These are phyloP conservation scores for Centruroides vittatus DNA, from an alignment of 1,140 invertebrate genomes.

Conservation along the genomic window DNA sequence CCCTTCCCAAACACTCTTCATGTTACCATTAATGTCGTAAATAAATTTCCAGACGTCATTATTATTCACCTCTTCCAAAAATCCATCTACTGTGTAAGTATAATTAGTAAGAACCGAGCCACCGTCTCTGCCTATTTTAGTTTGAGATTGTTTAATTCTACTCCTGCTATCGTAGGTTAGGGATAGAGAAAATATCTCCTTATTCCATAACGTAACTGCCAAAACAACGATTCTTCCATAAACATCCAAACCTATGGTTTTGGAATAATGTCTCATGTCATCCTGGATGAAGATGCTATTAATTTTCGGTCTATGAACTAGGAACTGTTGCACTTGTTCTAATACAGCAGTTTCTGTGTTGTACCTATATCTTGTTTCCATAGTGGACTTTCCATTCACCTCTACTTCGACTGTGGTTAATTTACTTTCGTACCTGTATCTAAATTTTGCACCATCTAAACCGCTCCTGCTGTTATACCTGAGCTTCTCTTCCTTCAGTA, in stretches of 20 bases:
- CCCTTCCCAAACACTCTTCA: conserved; percentile 28
- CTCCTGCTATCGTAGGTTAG: conserved; percentile 58
- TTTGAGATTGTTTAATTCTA: conserved; percentile 36
- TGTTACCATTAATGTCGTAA: conserved; percentile 91
- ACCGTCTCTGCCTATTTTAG: conserved; percentile 17
- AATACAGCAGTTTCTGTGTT: conserved; percentile 61
- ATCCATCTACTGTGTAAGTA: conserved; percentile 27
- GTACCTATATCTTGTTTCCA: conserved; percentile 40
- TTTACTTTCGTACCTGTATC: conserved; percentile 66
- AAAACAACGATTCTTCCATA: conserved; percentile 62
- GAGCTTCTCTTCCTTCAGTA: conserved; percentile 64
- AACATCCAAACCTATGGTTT: conserved; percentile 38
- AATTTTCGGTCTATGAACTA: conserved; percentile 28
- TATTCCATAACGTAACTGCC: conserved; percentile 21
- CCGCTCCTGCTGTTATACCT: conserved; percentile 82
- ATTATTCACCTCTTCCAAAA: conserved; percentile 39
- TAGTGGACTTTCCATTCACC: conserved; percentile 15
- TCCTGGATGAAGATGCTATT: conserved; percentile 20
- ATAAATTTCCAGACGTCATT: conserved; percentile 75
- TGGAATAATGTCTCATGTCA: conserved; percentile 16
- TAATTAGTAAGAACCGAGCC: conserved; percentile 18
- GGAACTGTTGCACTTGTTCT: conserved; percentile 52
- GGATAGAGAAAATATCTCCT: conserved; percentile 19
- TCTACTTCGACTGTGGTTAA: conserved; percentile 17
- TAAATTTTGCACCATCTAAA: conserved; percentile 77